Evolutionary conservation across 2,113 vertebrate genomes (phyloP).

Genomic region (Murina feae): DNA sequence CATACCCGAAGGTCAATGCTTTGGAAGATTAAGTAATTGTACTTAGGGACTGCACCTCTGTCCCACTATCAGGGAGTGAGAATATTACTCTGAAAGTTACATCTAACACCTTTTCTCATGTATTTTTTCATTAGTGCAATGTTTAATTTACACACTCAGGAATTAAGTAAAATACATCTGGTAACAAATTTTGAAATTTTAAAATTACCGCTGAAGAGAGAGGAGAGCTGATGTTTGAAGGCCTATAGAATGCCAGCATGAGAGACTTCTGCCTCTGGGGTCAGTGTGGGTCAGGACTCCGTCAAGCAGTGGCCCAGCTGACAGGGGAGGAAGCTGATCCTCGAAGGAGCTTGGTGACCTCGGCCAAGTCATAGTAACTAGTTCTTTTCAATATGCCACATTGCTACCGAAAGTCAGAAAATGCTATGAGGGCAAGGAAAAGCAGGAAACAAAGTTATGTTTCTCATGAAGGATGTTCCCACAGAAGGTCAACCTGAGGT

Average conservation of each 20-base stretch:
- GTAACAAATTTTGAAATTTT: neutral
- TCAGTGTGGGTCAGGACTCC: accelerated
- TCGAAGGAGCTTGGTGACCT: neutral
- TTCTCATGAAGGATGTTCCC: accelerated
- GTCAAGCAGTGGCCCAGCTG: accelerated
- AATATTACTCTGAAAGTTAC: neutral
- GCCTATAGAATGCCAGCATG: too few relatives aligned
- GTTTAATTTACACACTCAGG: neutral
- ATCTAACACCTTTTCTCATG: neutral
- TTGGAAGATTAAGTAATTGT: too few relatives aligned
- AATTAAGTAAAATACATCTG: neutral
- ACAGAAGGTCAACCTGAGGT: accelerated
- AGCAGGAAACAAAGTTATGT: neutral
- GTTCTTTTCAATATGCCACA: neutral
- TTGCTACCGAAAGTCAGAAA: neutral
- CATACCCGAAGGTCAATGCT: accelerated
- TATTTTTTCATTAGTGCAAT: neutral
- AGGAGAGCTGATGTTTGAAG: neutral
- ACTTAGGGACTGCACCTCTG: neutral
- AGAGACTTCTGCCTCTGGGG: neutral
- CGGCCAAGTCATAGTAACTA: neutral
- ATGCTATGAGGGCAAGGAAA: neutral
- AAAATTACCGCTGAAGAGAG: neutral
- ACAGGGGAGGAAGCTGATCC: too few relatives aligned
- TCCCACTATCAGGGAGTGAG: neutral